Conservation (phyloP, 2,113 vertebrate genomes). For the Psilopogon haemacephalus region DNA sequence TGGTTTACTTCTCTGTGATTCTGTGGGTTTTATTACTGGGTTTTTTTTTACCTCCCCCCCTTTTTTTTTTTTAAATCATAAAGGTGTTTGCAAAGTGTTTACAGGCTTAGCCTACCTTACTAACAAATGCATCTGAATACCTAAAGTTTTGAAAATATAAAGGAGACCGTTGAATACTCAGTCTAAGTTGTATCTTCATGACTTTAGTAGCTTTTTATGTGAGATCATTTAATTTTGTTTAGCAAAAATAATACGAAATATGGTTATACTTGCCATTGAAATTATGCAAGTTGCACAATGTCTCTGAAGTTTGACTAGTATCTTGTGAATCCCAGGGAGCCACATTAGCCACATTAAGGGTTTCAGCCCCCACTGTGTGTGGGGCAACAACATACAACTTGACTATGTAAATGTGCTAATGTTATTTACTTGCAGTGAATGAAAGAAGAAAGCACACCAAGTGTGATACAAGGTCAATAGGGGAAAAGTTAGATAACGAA, state of each 20-base stretch:
- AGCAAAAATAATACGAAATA: background rate
- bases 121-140: background rate
- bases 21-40: background rate
- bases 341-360: slow-evolving; percentile 30
- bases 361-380: background rate
- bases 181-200: background rate
- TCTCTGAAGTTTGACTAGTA: background rate
- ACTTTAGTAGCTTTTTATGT: background rate
- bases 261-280: slow-evolving; percentile 18
- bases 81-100: background rate
- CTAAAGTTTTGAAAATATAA: background rate
- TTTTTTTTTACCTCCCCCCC: too few relatives aligned
- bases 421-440: background rate
- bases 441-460: background rate
- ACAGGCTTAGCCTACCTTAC: background rate
- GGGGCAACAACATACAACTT: background rate
- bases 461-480: background rate
- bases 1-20: background rate
- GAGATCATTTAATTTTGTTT: background rate
- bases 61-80: background rate
- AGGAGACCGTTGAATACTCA: background rate
- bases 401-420: slow-evolving; percentile 6
- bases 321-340: background rate
- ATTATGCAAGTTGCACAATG: background rate
- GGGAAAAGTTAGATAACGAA: slow-evolving; percentile 14